A percentile compares a stretch with the other conserved stretches of the same genome.
phyloP scores from a whole-genome alignment of 2,888 invertebrate genomes.

The Diploptera punctata region DNA sequence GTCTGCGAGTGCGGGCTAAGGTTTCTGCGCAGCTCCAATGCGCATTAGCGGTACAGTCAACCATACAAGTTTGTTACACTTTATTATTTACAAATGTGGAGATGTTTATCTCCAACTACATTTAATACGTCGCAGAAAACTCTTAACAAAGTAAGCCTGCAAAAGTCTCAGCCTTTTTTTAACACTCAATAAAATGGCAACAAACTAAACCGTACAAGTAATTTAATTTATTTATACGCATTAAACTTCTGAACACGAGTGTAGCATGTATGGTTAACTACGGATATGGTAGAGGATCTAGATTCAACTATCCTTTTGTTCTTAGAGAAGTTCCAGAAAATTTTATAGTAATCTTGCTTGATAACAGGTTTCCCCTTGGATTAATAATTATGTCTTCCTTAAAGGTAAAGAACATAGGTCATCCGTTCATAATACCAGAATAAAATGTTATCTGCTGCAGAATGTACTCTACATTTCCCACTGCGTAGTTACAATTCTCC shows the following conservation, averaged over 20 bases:
- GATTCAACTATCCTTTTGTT: conserved; percentile 9
- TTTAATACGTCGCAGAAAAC: too few relatives aligned
- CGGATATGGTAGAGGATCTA: conserved; percentile 33
- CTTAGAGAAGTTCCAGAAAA: background rate
- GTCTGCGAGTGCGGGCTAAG: conserved; percentile 48
- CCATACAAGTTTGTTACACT: too few relatives aligned
- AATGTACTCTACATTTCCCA: too few relatives aligned
- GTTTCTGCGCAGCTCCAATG: conserved; percentile 43
- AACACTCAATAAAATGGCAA: too few relatives aligned
- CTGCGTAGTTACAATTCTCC: too few relatives aligned
- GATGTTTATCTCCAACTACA: too few relatives aligned
- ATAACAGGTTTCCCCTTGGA: background rate
- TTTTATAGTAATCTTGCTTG: background rate
- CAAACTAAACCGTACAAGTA: too few relatives aligned
- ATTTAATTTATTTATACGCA: too few relatives aligned
- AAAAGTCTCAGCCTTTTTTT: too few relatives aligned
- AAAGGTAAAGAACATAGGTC: background rate
- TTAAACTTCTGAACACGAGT: conserved; percentile 29
- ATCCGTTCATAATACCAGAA: background rate
- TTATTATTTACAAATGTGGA: too few relatives aligned
- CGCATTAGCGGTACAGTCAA: conserved; percentile 21
- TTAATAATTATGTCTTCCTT: background rate
- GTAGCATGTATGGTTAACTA: background rate
- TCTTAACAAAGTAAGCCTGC: too few relatives aligned
- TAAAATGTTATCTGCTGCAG: too few relatives aligned